These are phyloP conservation scores for Paramormyrops kingsleyae DNA, from an alignment of 2,113 vertebrate genomes.

Conservation along the genomic window DNA sequence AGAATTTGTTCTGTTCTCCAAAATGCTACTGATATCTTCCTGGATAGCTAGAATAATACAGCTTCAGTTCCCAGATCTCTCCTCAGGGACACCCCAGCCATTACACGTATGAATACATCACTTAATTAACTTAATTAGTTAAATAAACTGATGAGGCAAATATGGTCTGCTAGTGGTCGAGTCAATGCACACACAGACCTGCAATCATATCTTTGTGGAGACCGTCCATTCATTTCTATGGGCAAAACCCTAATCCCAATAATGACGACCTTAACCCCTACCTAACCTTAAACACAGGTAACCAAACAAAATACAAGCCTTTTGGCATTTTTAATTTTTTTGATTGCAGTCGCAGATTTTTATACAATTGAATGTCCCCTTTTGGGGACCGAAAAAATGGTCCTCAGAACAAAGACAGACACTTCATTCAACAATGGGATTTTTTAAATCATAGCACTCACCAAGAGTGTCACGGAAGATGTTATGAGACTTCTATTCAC, in stretches of 20 bases:
- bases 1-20: not conserved
- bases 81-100: not conserved
- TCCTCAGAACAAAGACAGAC: not conserved
- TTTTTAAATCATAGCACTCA: not conserved
- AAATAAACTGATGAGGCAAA: not conserved
- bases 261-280: too few relatives aligned
- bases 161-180: not conserved
- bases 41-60: not conserved
- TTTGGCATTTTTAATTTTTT: too few relatives aligned
- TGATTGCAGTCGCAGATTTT: too few relatives aligned
- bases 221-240: too few relatives aligned
- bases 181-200: not conserved
- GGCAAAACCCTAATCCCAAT: too few relatives aligned
- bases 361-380: too few relatives aligned
- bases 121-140: not conserved
- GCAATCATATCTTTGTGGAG: too few relatives aligned
- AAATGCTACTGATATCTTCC: not conserved
- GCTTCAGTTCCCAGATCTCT: not conserved
- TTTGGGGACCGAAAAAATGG: too few relatives aligned
- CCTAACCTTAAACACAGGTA: too few relatives aligned
- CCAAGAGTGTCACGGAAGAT: not conserved
- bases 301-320: too few relatives aligned
- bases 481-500: not conserved
- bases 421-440: not conserved
- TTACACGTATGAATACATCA: not conserved